Base-by-base conservation (phyloP, 1,140 invertebrate genomes). In the Lineus longissimus region DNA sequence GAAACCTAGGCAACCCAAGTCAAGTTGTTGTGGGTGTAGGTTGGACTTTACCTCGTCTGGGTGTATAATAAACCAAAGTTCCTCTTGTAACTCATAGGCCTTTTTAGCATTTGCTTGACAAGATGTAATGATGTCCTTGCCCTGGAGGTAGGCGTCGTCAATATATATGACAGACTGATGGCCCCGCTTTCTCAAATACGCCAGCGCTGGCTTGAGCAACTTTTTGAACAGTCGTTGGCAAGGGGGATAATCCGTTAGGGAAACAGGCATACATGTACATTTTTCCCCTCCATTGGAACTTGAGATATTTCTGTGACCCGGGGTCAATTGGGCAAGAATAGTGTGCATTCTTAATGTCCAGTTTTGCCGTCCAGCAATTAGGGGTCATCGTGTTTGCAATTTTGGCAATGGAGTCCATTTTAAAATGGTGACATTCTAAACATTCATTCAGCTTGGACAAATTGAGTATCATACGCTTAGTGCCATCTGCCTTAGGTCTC, bases 381-480 rank as follows among this genome's bases (percentile, higher is more conserved):
- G 47, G 43, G 15, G 30, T 60, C 9, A 72, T 56, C 9, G 70
- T 47, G 13, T 30, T 54, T 25, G 68, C 23, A 41, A 63, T 65
- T 23, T 56, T 40, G 40, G 63, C 36, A 43, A 73, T 55, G 19
- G 63, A 65, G 45, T 73, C 71, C 71, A 73, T 73, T 56, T 70
- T 73, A 30, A 69, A 73, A 66, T 73, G 71, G 54, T 62, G 55
- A 62, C 70, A 70, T 40, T 57, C 36, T 0, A 73, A 60, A 23
- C 40, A 41, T 61, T 69, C 40, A 63, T 69, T 70, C 25, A 73
- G 47, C 11, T 63, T 27, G 51, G 70, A 70, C 11, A 72, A 45
- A 65, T 70, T 68, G 6, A 70, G 25, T 43, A 70, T 73, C 22
- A 70, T 54, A 59, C 66, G 60, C 27, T 63, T 59, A 55, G 54